phyloP scores from a whole-genome alignment of 2,797 vertebrate genomes.

The Bovichtus variegatus region DNA sequence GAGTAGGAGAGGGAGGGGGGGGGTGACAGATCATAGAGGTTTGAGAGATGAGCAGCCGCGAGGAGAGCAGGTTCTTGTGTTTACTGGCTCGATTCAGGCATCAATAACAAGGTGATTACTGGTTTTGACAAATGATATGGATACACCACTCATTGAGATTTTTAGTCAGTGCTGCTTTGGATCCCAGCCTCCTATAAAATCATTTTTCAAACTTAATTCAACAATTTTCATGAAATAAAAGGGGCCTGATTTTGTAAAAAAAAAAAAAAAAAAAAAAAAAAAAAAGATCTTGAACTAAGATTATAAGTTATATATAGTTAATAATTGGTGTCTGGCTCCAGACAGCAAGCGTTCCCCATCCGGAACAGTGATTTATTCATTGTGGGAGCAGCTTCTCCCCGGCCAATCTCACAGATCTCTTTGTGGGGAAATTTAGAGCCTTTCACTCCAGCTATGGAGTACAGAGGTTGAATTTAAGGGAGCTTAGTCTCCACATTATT shows the following conservation, averaged over 20 bases:
- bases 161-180: not conserved
- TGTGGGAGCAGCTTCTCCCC: conserved; percentile 64
- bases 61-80: conserved; percentile 40
- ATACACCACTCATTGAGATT: not conserved
- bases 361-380: conserved; percentile 65
- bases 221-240: not conserved
- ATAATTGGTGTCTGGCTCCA: conserved; percentile 51
- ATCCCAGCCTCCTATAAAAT: not conserved
- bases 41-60: conserved; percentile 29
- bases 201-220: not conserved
- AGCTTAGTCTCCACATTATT: conserved; percentile 66
- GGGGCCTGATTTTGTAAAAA: not conserved
- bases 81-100: conserved; percentile 55
- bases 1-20: conserved; percentile 29
- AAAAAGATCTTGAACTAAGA: conserved; percentile 9
- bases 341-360: conserved; percentile 29
- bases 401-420: conserved; percentile 70
- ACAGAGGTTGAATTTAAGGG: conserved; percentile 59
- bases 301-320: conserved; percentile 42
- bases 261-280: not conserved
- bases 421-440: conserved; percentile 73
- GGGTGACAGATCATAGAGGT: conserved; percentile 41
- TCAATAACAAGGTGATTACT: conserved; percentile 57
- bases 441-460: conserved; percentile 45
- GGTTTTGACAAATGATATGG: conserved; percentile 37